Percentiles rank a stretch among this genome's conserved stretches.
phyloP scores from a whole-genome alignment of 2,797 vertebrate species.

The Hypotaenidia okinawae region DNA sequence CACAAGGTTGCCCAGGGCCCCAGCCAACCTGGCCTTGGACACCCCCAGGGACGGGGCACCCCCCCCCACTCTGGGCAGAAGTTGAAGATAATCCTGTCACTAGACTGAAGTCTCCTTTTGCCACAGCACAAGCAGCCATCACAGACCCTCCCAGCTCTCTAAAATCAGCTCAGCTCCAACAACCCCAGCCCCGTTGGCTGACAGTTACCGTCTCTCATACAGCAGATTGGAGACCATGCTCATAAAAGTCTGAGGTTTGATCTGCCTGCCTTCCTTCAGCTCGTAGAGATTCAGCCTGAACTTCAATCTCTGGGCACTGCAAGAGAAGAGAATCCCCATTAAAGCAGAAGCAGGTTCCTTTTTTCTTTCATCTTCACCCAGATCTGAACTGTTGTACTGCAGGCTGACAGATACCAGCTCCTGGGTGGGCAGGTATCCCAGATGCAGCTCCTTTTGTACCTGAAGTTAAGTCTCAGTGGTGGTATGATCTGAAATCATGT shows the following conservation, averaged over 20 bases:
- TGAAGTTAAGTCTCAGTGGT: fast-evolving
- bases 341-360: background rate
- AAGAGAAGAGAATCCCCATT: background rate
- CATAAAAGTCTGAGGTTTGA: constrained; percentile 98
- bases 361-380: background rate
- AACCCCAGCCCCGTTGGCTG: background rate
- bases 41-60: no score
- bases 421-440: background rate
- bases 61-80: no score
- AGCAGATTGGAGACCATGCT: constrained; percentile 98
- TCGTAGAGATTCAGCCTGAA: constrained; percentile 97
- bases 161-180: background rate
- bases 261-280: constrained; percentile 96
- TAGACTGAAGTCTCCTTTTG: background rate
- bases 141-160: background rate
- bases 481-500: fast-evolving
- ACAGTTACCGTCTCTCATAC: constrained; percentile 90
- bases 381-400: background rate
- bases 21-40: no score
- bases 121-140: no score
- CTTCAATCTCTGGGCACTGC: constrained; percentile 93
- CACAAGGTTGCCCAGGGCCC: no score
- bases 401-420: fast-evolving
- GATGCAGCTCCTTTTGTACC: no score
- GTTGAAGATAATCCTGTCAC: background rate